These are phyloP conservation scores for Latrodectus hesperus DNA, from an alignment of 2,888 invertebrate species.

Conservation along the genomic window DNA sequence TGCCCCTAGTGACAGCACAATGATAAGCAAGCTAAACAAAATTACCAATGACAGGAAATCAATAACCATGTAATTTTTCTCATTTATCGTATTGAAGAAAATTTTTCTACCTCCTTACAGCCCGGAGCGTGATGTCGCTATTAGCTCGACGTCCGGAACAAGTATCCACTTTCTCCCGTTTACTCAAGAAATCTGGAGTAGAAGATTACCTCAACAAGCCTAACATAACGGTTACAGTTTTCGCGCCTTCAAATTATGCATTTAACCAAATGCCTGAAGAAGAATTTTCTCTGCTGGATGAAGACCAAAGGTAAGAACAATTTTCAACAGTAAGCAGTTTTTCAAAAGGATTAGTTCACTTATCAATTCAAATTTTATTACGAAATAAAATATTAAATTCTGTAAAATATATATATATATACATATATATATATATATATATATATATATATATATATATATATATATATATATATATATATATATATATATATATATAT, in stretches of 20 bases:
- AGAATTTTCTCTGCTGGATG: slow-evolving; percentile 72
- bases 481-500: too few relatives aligned
- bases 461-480: too few relatives aligned
- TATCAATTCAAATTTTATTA: too few relatives aligned
- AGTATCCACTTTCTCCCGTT: slow-evolving; percentile 75
- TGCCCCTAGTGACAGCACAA: too few relatives aligned
- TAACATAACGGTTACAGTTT: slow-evolving; percentile 76
- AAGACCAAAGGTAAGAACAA: slow-evolving; percentile 70
- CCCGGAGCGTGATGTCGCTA: slow-evolving; percentile 76
- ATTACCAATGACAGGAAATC: background rate
- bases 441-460: too few relatives aligned
- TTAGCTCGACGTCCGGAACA: slow-evolving; percentile 74
- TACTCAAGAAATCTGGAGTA: slow-evolving; percentile 76
- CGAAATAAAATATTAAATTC: too few relatives aligned
- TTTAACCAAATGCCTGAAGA: slow-evolving; percentile 75
- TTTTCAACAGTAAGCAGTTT: too few relatives aligned
- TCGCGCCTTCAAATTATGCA: slow-evolving; percentile 77
- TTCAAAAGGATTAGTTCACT: too few relatives aligned
- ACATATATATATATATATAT: too few relatives aligned
- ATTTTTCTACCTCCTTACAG: slow-evolving; percentile 71
- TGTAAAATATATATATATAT: too few relatives aligned
- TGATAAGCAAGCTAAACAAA: too few relatives aligned
- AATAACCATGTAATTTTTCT: background rate
- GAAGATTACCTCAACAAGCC: slow-evolving; percentile 75
- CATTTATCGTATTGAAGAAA: background rate